These are phyloP conservation scores for Benitochromis conjunctus DNA, from an alignment of 2,113 vertebrate species.

Conservation along the genomic window DNA sequence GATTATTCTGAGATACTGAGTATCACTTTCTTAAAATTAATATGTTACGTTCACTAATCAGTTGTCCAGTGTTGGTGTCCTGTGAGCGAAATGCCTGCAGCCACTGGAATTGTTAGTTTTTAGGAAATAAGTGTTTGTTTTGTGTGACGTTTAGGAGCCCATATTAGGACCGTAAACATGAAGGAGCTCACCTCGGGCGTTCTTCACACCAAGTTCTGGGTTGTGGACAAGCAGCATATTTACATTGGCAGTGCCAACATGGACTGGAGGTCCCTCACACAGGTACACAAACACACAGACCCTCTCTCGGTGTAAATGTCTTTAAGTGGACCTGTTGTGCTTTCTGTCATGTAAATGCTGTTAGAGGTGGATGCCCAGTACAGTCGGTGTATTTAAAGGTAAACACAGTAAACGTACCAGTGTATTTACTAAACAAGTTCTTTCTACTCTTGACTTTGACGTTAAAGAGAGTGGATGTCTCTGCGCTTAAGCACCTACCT, in stretches of 20 bases:
- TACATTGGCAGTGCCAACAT: constrained; percentile 95
- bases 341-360: neutral
- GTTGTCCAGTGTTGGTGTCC: neutral
- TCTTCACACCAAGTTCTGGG: constrained; percentile 94
- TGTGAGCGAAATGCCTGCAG: neutral
- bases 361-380: neutral
- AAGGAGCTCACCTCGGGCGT: constrained; percentile 80
- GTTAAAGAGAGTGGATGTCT: neutral
- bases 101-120: neutral
- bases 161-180: constrained; percentile 81
- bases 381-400: neutral
- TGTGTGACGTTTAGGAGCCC: constrained; percentile 72
- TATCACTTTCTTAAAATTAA: neutral
- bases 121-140: neutral
- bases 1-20: neutral
- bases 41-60: neutral
- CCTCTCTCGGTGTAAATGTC: neutral
- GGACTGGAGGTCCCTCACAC: constrained; percentile 94
- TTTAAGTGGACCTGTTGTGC: no score
- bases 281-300: constrained; percentile 68
- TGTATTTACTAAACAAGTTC: neutral
- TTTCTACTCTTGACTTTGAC: neutral
- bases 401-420: neutral
- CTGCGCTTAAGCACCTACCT: neutral
- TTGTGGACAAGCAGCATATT: constrained; percentile 86